phyloP scores from a whole-genome alignment of 2,888 invertebrate genomes.

The Apodemia duryi region DNA sequence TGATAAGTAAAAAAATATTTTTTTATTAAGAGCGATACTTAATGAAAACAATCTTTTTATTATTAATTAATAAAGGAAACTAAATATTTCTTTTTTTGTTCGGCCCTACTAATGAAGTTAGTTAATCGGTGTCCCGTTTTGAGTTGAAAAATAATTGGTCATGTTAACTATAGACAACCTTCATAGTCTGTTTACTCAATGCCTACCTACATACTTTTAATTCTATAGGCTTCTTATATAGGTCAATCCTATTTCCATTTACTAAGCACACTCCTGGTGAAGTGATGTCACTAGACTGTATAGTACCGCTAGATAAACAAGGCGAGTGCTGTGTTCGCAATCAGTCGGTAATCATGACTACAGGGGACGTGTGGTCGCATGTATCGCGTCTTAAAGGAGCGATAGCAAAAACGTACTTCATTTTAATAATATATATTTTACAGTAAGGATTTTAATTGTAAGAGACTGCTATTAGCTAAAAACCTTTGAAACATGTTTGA shows the following conservation, averaged over 20 bases:
- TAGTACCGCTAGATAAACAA: slow-evolving; percentile 36
- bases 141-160: too few relatives aligned
- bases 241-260: slow-evolving; percentile 12
- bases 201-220: neutral
- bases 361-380: slow-evolving; percentile 31
- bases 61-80: too few relatives aligned
- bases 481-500: too few relatives aligned
- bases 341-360: slow-evolving; percentile 34
- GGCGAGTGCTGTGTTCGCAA: slow-evolving; percentile 33
- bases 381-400: slow-evolving; percentile 23
- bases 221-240: slow-evolving; percentile 1
- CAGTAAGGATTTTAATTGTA: too few relatives aligned
- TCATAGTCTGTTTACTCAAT: too few relatives aligned
- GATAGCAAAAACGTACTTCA: slow-evolving; percentile 22
- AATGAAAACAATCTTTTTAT: too few relatives aligned
- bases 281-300: slow-evolving; percentile 9
- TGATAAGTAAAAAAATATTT: too few relatives aligned
- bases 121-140: too few relatives aligned
- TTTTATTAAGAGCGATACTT: too few relatives aligned
- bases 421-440: neutral
- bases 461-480: too few relatives aligned
- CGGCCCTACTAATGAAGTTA: too few relatives aligned
- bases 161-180: neutral
- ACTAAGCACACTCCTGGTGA: slow-evolving; percentile 12
- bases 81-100: too few relatives aligned